phyloP scores from a whole-genome alignment of 2,113 vertebrate genomes.

The Solea solea region DNA sequence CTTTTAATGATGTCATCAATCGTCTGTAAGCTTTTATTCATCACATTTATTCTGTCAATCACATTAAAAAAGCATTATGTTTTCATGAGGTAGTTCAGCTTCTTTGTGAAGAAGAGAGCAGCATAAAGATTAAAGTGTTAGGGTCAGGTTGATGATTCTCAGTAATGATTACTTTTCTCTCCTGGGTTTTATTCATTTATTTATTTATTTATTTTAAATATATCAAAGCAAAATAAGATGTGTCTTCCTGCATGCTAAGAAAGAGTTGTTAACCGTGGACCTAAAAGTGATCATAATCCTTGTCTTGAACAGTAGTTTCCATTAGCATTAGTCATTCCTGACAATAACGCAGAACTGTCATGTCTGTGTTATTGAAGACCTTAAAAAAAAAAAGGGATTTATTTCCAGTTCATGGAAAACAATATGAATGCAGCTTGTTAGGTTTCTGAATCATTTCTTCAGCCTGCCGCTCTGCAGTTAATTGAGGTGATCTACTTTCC shows the following conservation, averaged over 20 bases:
- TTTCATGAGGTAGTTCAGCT: background rate
- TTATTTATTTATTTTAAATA: slow-evolving; percentile 23
- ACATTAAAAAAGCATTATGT: background rate
- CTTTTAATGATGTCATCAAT: slow-evolving; percentile 2
- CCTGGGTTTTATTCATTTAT: background rate
- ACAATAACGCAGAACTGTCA: background rate
- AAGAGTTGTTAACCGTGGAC: slow-evolving; percentile 1
- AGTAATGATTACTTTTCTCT: background rate
- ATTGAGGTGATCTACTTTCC: too few relatives aligned
- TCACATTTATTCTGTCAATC: background rate
- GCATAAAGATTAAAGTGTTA: background rate
- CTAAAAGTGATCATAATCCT: background rate
- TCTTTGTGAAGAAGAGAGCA: background rate
- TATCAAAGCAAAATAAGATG: slow-evolving; percentile 11
- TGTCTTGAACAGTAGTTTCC: slow-evolving; percentile 2
- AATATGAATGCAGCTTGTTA: too few relatives aligned
- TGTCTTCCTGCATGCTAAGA: background rate
- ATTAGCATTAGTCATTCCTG: background rate
- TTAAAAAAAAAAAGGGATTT: background rate
- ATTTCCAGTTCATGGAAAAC: too few relatives aligned
- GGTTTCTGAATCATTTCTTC: too few relatives aligned
- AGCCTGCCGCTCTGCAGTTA: too few relatives aligned
- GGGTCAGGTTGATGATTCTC: too few relatives aligned
- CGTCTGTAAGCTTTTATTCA: background rate
- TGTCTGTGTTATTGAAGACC: slow-evolving; percentile 9